Evolutionary conservation across 2,797 vertebrate genomes (phyloP).

Genomic region (Otolemur crassicaudatus): DNA sequence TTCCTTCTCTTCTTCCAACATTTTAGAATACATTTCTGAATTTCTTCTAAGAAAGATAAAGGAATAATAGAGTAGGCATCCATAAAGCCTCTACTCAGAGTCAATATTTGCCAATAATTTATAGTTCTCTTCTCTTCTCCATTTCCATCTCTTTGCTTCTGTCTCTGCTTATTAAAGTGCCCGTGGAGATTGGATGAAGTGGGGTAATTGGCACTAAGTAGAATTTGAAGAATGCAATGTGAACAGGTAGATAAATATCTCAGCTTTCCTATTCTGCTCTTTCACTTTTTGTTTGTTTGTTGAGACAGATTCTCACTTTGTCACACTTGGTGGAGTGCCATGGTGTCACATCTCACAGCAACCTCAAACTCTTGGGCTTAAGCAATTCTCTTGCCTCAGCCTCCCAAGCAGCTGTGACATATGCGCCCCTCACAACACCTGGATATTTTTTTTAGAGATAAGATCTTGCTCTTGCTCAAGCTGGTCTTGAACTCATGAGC

Average conservation of each 20-base stretch:
- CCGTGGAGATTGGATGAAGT: neutral
- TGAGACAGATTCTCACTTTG: no score
- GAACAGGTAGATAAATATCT: neutral
- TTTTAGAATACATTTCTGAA: neutral
- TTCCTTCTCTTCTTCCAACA: neutral
- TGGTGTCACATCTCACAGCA: no score
- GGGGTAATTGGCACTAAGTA: neutral
- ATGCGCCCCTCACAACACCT: no score
- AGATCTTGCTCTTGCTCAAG: no score
- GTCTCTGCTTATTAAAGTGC: neutral
- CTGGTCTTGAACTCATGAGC: no score
- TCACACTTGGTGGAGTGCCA: no score
- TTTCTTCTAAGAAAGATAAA: neutral
- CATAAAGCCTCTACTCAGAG: neutral
- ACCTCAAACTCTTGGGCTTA: no score
- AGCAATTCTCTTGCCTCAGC: no score
- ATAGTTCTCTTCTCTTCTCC: neutral
- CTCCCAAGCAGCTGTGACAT: no score
- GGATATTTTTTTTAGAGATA: no score
- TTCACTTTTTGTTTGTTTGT: neutral
- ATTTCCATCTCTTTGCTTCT: neutral
- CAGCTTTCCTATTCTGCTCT: neutral
- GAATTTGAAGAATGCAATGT: accelerated
- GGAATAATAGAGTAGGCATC: neutral
- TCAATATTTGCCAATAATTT: neutral